phyloP scores from a whole-genome alignment of 2,113 vertebrate species.

The Cromileptes altivelis region DNA sequence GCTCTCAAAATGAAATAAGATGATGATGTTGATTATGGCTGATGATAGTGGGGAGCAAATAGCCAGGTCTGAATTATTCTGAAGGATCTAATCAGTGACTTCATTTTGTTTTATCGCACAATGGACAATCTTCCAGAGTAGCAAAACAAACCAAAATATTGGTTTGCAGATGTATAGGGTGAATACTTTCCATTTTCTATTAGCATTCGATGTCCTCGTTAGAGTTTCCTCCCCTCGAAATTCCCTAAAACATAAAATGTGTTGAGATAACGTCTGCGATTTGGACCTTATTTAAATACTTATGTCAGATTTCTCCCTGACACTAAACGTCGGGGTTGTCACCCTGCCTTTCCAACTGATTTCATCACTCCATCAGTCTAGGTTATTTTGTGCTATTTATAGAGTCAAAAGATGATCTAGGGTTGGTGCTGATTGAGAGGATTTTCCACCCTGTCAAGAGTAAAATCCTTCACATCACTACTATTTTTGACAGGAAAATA shows the following conservation, averaged over 20 bases:
- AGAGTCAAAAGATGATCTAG: slow-evolving; percentile 6
- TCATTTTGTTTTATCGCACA: slow-evolving; percentile 58
- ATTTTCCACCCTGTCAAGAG: slow-evolving; percentile 64
- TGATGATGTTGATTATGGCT: slow-evolving; percentile 65
- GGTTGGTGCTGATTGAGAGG: slow-evolving; percentile 47
- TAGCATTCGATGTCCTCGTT: no score
- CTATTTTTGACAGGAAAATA: slow-evolving; percentile 32
- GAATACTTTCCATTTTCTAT: slow-evolving; percentile 1
- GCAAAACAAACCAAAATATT: slow-evolving; percentile 47
- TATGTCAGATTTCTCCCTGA: neutral
- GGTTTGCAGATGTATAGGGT: slow-evolving; percentile 21
- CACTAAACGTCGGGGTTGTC: neutral
- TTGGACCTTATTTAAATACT: neutral
- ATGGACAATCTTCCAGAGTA: slow-evolving; percentile 13
- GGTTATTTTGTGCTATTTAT: slow-evolving; percentile 25
- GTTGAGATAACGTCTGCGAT: neutral
- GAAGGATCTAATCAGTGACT: slow-evolving; percentile 59
- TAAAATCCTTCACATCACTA: slow-evolving; percentile 35
- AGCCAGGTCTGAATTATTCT: slow-evolving; percentile 57
- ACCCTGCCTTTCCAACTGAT: slow-evolving; percentile 1
- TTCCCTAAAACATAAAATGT: neutral
- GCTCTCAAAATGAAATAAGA: slow-evolving; percentile 70
- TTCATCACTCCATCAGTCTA: slow-evolving; percentile 14
- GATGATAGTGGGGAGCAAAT: slow-evolving; percentile 63
- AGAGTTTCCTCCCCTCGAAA: neutral